Evolutionary conservation across 2,797 vertebrate species (phyloP).

Genomic region (Synaphobranchus kaupii): DNA sequence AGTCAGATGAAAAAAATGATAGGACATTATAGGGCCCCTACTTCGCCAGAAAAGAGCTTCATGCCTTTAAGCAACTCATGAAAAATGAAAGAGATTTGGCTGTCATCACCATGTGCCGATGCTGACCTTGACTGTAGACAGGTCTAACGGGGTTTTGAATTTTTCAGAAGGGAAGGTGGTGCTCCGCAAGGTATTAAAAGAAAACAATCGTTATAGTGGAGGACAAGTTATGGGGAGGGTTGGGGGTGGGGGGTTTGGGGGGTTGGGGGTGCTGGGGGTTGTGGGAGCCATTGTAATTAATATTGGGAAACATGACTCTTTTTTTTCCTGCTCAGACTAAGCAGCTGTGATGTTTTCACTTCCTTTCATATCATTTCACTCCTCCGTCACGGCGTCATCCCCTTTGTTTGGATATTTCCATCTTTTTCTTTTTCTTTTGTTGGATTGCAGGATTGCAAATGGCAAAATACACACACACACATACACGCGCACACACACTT

Average conservation of each 20-base stretch:
- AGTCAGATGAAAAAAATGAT: conserved; percentile 52
- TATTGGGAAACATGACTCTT: conserved; percentile 42
- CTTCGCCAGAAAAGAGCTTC: conserved; percentile 55
- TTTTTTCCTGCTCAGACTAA: background rate
- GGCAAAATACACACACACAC: conserved; percentile 31
- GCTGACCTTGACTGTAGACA: conserved; percentile 65
- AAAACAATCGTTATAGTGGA: conserved; percentile 54
- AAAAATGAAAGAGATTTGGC: conserved; percentile 67
- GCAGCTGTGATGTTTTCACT: conserved; percentile 31
- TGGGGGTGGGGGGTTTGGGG: conserved; percentile 5
- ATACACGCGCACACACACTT: conserved; percentile 37
- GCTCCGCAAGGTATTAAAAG: conserved; percentile 55
- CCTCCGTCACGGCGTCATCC: background rate
- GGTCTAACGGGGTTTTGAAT: conserved; percentile 59
- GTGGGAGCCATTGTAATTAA: conserved; percentile 52
- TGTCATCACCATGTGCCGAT: conserved; percentile 57
- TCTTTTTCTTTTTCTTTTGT: conserved; percentile 40
- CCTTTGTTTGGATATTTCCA: background rate
- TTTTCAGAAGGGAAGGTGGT: conserved; percentile 61
- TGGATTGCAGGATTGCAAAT: conserved; percentile 51
- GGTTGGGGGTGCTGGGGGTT: conserved; percentile 6
- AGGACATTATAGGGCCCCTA: conserved; percentile 50
- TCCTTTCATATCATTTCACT: conserved; percentile 14
- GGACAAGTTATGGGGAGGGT: conserved; percentile 31
- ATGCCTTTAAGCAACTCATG: conserved; percentile 67